Evolutionary conservation across 1,140 invertebrate species (phyloP).

Genomic region (Manduca sexta): DNA sequence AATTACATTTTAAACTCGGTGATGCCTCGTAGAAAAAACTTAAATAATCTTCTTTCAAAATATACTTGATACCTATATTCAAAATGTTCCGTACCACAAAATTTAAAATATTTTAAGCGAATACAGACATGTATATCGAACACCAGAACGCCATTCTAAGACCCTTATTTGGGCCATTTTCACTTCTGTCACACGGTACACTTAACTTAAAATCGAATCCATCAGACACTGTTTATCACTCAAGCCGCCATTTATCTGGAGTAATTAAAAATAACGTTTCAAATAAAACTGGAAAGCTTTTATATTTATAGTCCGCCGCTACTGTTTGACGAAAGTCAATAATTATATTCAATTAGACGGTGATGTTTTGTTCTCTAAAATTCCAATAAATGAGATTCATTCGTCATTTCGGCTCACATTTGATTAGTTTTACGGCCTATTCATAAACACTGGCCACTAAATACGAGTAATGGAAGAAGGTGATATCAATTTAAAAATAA

Average conservation of each 20-base stretch:
- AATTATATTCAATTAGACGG: constrained; percentile 50
- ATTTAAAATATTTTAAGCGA: too few species aligned
- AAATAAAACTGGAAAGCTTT: constrained; percentile 7
- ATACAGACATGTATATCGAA: too few species aligned
- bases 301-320: not conserved
- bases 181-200: too few species aligned
- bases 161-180: too few species aligned
- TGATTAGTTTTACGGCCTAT: constrained; percentile 46
- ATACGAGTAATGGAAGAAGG: constrained; percentile 7
- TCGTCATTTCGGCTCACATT: constrained; percentile 40
- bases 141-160: too few species aligned
- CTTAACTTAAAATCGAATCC: not conserved
- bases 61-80: too few species aligned
- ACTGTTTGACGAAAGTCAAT: constrained; percentile 28
- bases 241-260: not conserved
- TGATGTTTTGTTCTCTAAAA: constrained; percentile 29
- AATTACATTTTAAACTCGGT: too few species aligned
- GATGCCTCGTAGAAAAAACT: too few species aligned
- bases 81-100: too few species aligned
- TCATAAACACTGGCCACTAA: constrained; percentile 32
- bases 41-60: too few species aligned
- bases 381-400: constrained; percentile 44
- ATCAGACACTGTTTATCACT: not conserved
- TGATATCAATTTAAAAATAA: not conserved
- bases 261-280: constrained; percentile 8